phyloP scores from a whole-genome alignment of 2,113 vertebrate genomes.

The Aramus guarauna region DNA sequence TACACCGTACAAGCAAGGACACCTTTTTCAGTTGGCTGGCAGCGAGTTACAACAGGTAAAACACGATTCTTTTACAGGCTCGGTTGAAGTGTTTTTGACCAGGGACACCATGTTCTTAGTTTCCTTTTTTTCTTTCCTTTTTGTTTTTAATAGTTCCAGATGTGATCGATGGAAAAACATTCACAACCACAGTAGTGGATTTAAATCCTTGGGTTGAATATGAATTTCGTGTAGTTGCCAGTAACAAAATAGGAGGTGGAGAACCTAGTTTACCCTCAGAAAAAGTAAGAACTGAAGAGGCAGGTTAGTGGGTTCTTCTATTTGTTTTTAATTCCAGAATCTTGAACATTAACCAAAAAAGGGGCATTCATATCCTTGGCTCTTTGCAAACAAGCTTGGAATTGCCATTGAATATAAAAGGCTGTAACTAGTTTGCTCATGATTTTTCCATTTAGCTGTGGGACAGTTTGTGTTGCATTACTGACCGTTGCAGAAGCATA shows the following conservation, averaged over 20 bases:
- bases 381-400: neutral
- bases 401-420: neutral
- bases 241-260: constrained; percentile 89
- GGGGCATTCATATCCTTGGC: neutral
- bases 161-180: constrained; percentile 84
- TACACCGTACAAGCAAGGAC: constrained; percentile 89
- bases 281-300: constrained; percentile 95
- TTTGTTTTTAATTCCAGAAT: constrained; percentile 54
- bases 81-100: neutral
- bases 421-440: neutral
- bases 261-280: constrained; percentile 90
- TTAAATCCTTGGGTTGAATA: constrained; percentile 97
- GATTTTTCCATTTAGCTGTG: neutral
- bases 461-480: neutral
- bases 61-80: neutral
- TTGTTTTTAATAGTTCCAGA: constrained; percentile 79
- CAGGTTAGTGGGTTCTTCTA: constrained; percentile 83
- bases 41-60: constrained; percentile 88
- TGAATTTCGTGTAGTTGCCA: constrained; percentile 93
- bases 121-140: neutral
- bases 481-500: neutral
- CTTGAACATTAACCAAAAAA: neutral
- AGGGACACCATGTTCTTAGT: neutral
- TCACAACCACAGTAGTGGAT: constrained; percentile 89
- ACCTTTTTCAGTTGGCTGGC: constrained; percentile 94